A percentile compares a stretch with the other conserved stretches of the same genome.
phyloP scores from a whole-genome alignment of 2,113 vertebrate genomes.

The Neogobius melanostomus region DNA sequence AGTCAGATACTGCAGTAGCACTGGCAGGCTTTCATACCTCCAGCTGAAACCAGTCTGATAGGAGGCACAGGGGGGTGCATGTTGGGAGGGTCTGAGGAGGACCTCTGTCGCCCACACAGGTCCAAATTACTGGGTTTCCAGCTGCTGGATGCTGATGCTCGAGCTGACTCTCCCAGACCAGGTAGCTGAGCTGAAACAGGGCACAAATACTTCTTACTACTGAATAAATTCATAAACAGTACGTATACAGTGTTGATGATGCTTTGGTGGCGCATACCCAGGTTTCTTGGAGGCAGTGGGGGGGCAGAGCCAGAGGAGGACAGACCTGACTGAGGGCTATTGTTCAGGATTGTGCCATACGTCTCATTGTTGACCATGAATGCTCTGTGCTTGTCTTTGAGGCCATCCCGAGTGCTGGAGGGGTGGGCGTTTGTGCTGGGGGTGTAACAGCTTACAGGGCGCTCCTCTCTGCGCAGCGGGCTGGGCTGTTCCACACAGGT shows the following conservation, averaged over 20 bases:
- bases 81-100: conserved; percentile 97
- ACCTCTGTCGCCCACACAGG: conserved; percentile 89
- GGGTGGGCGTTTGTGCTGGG: conserved; percentile 81
- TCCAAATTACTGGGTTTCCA: conserved; percentile 92
- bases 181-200: conserved; percentile 79
- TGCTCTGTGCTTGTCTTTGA: conserved; percentile 89
- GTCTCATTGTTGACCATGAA: conserved; percentile 95
- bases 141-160: conserved; percentile 80
- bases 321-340: conserved; percentile 72
- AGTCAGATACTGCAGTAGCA: neutral
- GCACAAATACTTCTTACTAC: neutral
- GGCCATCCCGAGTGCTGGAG: conserved; percentile 17
- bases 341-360: conserved; percentile 87
- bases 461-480: conserved; percentile 91
- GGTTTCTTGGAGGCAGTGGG: conserved; percentile 91
- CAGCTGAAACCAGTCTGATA: conserved; percentile 89
- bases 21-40: conserved; percentile 77
- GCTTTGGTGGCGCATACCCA: conserved; percentile 69
- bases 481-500: conserved; percentile 82
- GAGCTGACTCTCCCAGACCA: conserved; percentile 79
- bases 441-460: conserved; percentile 95
- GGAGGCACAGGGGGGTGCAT: conserved; percentile 95
- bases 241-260: too few relatives aligned
- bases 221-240: too few relatives aligned
- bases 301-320: conserved; percentile 80